A percentile compares a stretch with the other conserved stretches of the same genome.
Evolutionary conservation across 2,113 vertebrate species (phyloP).

Genomic region (Clarias macrocephalus): DNA sequence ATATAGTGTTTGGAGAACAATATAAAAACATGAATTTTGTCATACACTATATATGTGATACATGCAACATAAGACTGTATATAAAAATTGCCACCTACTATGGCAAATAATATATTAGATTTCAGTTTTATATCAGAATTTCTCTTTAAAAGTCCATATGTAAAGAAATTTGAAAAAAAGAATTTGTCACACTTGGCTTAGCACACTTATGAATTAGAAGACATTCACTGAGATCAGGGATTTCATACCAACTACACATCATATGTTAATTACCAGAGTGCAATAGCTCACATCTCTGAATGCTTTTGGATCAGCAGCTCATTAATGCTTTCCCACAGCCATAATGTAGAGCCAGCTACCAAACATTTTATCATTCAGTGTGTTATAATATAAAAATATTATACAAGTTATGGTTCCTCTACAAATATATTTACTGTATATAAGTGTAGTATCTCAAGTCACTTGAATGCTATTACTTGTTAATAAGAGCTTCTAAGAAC

Average conservation of each 20-base stretch:
- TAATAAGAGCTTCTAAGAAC: not conserved
- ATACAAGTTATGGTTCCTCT: not conserved
- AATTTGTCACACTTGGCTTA: not conserved
- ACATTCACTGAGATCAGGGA: not conserved
- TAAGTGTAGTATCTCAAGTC: not conserved
- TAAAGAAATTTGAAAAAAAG: too few relatives aligned
- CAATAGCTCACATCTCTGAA: conserved; percentile 10
- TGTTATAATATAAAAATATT: not conserved
- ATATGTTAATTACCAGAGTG: conserved; percentile 19
- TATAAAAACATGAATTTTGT: too few relatives aligned
- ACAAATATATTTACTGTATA: not conserved
- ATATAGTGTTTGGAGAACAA: too few relatives aligned
- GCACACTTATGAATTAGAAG: not conserved
- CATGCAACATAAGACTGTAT: too few relatives aligned
- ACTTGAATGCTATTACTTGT: not conserved
- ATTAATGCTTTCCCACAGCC: conserved; percentile 41
- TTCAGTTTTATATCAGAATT: too few relatives aligned
- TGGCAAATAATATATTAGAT: too few relatives aligned
- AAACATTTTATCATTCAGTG: conserved; percentile 35
- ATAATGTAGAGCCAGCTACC: conserved; percentile 35
- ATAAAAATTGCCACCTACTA: too few relatives aligned
- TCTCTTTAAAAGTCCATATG: too few relatives aligned
- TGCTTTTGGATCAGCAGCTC: conserved; percentile 47
- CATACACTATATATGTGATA: too few relatives aligned
- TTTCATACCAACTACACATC: conserved; percentile 32